A percentile compares a stretch with the other conserved stretches of the same genome.
phyloP scores from a whole-genome alignment of 2,888 invertebrate species.

The Cephalotes varians region DNA sequence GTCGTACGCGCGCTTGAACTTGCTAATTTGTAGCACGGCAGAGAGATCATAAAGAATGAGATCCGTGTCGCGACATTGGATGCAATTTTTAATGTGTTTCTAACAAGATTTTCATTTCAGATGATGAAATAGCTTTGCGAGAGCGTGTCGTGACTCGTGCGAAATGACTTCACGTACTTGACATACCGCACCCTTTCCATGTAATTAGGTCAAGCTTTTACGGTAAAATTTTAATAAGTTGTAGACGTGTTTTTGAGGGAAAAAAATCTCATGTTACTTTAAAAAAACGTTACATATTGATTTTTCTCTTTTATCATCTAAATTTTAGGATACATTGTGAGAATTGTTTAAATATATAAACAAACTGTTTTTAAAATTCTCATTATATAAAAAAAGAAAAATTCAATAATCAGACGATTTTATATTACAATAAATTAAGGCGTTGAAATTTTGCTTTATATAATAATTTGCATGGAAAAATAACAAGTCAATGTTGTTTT shows the following conservation, averaged over 20 bases:
- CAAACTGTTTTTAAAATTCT: background rate
- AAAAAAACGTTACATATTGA: background rate
- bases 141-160: constrained; percentile 21
- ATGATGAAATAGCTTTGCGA: constrained; percentile 12
- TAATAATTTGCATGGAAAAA: constrained; percentile 15
- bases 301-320: background rate
- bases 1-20: constrained; percentile 34
- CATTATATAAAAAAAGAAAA: background rate
- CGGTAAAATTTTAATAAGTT: constrained; percentile 12
- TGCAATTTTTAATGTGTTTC: constrained; percentile 29
- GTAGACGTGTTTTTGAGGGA: background rate
- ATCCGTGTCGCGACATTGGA: background rate
- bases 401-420: background rate
- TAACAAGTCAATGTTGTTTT: background rate
- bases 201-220: constrained; percentile 52
- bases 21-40: constrained; percentile 28
- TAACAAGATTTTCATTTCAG: constrained; percentile 43
- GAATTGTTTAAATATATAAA: background rate
- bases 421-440: background rate
- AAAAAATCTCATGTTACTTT: background rate
- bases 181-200: constrained; percentile 26
- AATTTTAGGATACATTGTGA: background rate
- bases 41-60: background rate
- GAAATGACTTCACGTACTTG: constrained; percentile 30
- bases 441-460: background rate